Evolutionary conservation across 2,113 vertebrate genomes (phyloP), one percentile per base, ranked within the genome.

Genomic region (Phodopus roborovskii): DNA sequence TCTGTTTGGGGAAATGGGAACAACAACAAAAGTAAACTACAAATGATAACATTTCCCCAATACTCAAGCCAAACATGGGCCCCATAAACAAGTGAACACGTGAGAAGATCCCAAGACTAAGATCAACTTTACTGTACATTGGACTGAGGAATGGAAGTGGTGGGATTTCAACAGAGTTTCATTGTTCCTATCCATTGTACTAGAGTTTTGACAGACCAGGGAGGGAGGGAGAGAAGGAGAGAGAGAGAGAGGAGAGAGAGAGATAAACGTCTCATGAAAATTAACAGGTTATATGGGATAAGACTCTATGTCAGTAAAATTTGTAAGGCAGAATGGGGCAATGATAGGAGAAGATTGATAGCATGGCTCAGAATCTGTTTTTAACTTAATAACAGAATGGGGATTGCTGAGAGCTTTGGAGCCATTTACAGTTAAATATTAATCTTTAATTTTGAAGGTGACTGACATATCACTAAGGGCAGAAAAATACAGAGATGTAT

Each of bases 321-420:
- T 78, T 73, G 42, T 73, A 16, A 50, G 45, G 20, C 1, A 77
- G 10, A 81, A 79, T 2, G 2, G 20, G 20, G 42, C 36, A 10
- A 42, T 42, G 66, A 15, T 71, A 16, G n/a, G 30, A 82, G 78
- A 74, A 66, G 15, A 7, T 3, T 42, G 11, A 22, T 2, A 50
- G 2, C 24, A 50, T 3, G 58, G 33, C 13, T 91, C 24, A 62
- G 20, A 84, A 78, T 71, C 24, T 83, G 71, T 56, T 89, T 87
- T 79, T 70, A 88, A 84, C 87, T 81, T 82, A 86, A 16, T 83
- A 94, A 96, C 15, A 4, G 74, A 75, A 96, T 16, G 11, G 56
- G 2, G 56, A 87, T 58, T 33, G 93, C 9, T 45, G 9, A 64
- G 77, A 2, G 22, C 26, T 88, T 71, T 77, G 28, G 42, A 70